Evolutionary conservation across 2,113 vertebrate genomes (phyloP).

Genomic region (Pedionomus torquatus): DNA sequence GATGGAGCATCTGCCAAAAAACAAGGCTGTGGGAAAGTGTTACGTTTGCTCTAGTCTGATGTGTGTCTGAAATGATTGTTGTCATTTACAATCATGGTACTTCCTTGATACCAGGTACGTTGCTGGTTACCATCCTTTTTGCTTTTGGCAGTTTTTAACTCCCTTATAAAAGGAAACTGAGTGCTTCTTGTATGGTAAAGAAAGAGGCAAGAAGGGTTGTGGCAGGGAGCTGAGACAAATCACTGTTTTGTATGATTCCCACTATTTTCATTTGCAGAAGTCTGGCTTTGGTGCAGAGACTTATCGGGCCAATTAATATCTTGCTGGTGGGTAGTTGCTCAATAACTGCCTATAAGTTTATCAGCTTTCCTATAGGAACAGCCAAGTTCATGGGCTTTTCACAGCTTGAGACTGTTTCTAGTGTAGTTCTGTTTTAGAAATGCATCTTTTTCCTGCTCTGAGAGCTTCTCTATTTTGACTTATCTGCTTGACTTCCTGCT

Average conservation of each 20-base stretch:
- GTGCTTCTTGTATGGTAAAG: neutral
- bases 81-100: neutral
- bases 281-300: neutral
- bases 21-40: neutral
- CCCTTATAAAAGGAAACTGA: neutral
- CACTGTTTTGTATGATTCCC: neutral
- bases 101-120: neutral
- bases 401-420: neutral
- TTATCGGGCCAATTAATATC: neutral
- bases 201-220: neutral
- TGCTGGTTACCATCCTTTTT: neutral
- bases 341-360: neutral
- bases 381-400: neutral
- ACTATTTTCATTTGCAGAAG: neutral
- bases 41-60: neutral
- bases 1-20: conserved; percentile 14
- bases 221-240: neutral
- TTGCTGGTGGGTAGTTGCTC: neutral
- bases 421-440: neutral
- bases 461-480: neutral
- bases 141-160: neutral
- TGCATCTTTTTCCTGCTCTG: neutral
- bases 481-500: conserved; percentile 42
- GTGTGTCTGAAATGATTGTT: neutral
- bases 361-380: neutral